Percentiles rank a stretch among this genome's conserved stretches.
Conservation (phyloP, 2,797 vertebrate species). For the Nasua narica region DNA sequence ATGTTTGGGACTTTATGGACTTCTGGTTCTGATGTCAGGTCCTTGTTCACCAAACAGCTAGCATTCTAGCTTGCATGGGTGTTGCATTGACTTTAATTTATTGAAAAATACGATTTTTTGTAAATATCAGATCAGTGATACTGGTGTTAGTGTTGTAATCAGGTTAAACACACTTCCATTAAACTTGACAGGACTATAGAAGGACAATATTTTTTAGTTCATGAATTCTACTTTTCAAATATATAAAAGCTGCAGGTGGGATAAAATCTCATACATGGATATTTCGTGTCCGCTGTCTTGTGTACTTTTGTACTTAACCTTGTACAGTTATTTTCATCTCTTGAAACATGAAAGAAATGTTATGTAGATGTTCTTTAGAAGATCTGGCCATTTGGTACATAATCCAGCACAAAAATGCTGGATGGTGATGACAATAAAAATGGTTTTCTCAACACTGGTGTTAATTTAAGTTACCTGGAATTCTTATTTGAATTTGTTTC, state of each 20-base stretch:
- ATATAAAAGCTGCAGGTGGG: constrained; percentile 82
- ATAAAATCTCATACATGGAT: constrained; percentile 83
- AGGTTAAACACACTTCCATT: constrained; percentile 89
- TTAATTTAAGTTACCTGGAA: constrained; percentile 72
- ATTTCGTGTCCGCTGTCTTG: constrained; percentile 87
- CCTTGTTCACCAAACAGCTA: constrained; percentile 90
- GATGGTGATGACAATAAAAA: constrained; percentile 84
- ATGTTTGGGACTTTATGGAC: constrained; percentile 81
- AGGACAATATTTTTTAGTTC: constrained; percentile 86
- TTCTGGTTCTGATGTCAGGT: constrained; percentile 85
- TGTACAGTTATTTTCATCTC: constrained; percentile 92
- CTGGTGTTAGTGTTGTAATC: constrained; percentile 91
- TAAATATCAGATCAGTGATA: constrained; percentile 93
- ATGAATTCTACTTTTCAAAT: constrained; percentile 85
- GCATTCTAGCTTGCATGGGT: constrained; percentile 95
- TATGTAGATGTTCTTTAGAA: constrained; percentile 89
- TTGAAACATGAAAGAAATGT: constrained; percentile 88
- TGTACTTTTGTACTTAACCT: constrained; percentile 90
- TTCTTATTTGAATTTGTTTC: constrained; percentile 54
- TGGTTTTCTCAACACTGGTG: constrained; percentile 84
- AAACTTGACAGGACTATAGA: constrained; percentile 84
- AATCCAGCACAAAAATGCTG: constrained; percentile 82
- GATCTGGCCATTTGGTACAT: constrained; percentile 85
- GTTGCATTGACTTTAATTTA: constrained; percentile 97
- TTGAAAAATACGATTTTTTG: constrained; percentile 91